Conservation (phyloP, 2,113 vertebrate genomes). For the Naja naja region DNA sequence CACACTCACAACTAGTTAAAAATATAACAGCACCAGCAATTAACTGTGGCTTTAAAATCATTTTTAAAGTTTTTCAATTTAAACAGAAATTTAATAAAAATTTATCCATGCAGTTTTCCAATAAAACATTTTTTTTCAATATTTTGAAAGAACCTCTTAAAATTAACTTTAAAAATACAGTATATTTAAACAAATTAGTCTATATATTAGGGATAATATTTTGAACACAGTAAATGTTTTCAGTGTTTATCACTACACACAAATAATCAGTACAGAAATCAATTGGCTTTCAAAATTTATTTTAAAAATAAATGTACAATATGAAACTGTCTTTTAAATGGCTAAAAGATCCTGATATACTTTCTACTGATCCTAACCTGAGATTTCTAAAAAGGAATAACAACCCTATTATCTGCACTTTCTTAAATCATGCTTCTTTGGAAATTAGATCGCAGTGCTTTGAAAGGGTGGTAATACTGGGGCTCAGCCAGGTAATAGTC, state of each 20-base stretch:
- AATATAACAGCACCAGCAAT: slow-evolving; percentile 25
- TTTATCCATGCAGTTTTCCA: slow-evolving; percentile 50
- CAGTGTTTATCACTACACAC: not conserved
- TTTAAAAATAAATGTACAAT: not conserved
- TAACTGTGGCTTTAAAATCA: slow-evolving; percentile 46
- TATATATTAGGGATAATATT: not conserved
- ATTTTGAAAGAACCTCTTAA: not conserved
- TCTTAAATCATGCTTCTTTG: not conserved
- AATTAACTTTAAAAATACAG: not conserved
- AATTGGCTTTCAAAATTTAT: not conserved
- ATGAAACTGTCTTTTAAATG: not conserved
- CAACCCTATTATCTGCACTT: no score
- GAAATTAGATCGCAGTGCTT: not conserved
- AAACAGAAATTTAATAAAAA: slow-evolving; percentile 33
- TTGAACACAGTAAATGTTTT: not conserved
- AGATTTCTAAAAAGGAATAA: not conserved
- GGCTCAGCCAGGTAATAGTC: not conserved
- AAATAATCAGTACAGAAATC: not conserved
- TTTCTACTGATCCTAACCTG: not conserved
- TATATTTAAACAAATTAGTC: not conserved
- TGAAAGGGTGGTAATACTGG: not conserved
- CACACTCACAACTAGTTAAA: slow-evolving; percentile 36
- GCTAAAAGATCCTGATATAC: not conserved
- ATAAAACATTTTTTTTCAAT: slow-evolving; percentile 31
- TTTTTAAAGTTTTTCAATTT: slow-evolving; percentile 2